phyloP scores from a whole-genome alignment of 2,888 invertebrate genomes.

The Morpho helenor region DNA sequence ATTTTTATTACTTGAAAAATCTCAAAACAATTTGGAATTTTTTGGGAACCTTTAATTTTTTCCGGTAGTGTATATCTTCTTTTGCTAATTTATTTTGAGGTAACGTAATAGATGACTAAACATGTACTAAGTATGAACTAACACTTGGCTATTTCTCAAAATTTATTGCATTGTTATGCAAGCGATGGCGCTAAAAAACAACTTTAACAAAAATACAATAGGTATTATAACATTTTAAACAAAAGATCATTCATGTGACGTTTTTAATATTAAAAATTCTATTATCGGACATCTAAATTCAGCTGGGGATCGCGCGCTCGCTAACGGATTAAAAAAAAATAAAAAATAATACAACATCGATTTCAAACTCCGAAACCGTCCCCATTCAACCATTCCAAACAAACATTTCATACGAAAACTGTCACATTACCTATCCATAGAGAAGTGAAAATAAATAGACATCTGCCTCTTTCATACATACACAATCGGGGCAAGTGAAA shows the following conservation, averaged over 20 bases:
- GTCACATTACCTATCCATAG: conserved; percentile 69
- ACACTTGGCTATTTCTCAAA: no score
- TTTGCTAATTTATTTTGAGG: no score
- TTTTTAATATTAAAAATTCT: conserved; percentile 15
- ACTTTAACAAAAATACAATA: background rate
- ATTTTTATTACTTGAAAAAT: no score
- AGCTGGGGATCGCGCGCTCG: conserved; percentile 38
- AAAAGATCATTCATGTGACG: background rate
- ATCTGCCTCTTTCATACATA: conserved; percentile 47
- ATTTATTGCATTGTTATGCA: no score
- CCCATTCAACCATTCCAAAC: conserved; percentile 65
- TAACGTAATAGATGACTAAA: no score
- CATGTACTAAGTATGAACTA: no score
- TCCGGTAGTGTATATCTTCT: no score
- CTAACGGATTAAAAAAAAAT: conserved; percentile 60
- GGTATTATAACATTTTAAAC: conserved; percentile 7
- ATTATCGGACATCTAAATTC: conserved; percentile 23
- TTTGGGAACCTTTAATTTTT: no score
- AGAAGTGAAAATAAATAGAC: conserved; percentile 67
- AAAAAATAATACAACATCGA: conserved; percentile 62
- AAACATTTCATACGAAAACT: conserved; percentile 74
- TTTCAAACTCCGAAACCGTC: conserved; percentile 48
- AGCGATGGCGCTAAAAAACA: no score
- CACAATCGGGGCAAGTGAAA: conserved; percentile 37
- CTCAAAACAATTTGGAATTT: no score